phyloP scores from a whole-genome alignment of 2,888 invertebrate genomes.

The Argyresthia albistria region DNA sequence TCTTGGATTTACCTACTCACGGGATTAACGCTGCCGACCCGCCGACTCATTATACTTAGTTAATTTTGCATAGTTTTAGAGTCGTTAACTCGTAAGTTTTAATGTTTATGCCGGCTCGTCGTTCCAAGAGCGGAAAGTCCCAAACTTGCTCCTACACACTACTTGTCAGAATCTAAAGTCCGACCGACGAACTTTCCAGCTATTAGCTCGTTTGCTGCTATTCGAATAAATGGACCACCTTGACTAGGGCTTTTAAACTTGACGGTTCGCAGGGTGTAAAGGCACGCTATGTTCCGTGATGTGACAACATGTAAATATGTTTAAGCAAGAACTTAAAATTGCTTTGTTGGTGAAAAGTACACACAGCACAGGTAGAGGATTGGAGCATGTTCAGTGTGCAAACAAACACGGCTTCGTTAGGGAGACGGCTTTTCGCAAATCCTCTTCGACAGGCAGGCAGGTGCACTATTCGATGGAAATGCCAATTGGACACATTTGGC shows the following conservation, averaged over 20 bases:
- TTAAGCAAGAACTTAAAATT: conserved; percentile 9
- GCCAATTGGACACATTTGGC: conserved; percentile 14
- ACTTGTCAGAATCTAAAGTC: conserved; percentile 8
- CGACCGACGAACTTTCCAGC: conserved; percentile 7
- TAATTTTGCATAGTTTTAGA: conserved; percentile 28
- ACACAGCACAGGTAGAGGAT: conserved; percentile 1
- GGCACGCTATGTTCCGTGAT: conserved; percentile 10
- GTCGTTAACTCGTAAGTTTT: conserved; percentile 25
- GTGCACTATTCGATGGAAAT: conserved; percentile 31
- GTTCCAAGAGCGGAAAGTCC: neutral
- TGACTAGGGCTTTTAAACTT: neutral
- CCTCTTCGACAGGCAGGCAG: conserved; percentile 28
- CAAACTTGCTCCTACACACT: conserved; percentile 1
- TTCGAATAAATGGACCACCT: neutral
- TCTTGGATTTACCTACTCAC: conserved; percentile 20
- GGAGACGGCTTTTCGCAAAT: conserved; percentile 35
- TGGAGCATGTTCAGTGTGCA: conserved; percentile 19
- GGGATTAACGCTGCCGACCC: conserved; percentile 26
- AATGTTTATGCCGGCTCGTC: conserved; percentile 18
- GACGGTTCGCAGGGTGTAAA: neutral
- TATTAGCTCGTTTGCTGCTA: conserved; percentile 5
- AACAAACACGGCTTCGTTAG: conserved; percentile 44
- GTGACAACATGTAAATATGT: conserved; percentile 6
- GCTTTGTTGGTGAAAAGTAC: conserved; percentile 4
- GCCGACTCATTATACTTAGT: conserved; percentile 32